phyloP scores from a whole-genome alignment of 2,113 vertebrate species.

The Enhydra lutris region DNA sequence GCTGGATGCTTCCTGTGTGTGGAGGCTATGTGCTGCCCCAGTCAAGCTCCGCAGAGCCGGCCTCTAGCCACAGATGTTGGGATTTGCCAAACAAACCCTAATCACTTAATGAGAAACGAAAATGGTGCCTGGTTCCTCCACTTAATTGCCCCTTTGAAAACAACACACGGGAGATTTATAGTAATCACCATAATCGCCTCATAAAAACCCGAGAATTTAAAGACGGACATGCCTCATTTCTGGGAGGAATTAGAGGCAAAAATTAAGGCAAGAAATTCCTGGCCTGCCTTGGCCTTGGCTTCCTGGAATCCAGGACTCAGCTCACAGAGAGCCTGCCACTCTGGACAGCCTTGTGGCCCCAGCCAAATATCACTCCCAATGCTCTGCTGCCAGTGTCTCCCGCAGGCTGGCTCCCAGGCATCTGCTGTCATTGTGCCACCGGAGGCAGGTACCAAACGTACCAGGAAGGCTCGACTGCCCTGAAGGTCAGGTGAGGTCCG shows the following conservation, averaged over 20 bases:
- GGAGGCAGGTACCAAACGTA: background rate
- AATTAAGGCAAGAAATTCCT: conserved; percentile 59
- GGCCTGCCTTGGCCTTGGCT: conserved; percentile 45
- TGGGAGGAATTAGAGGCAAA: conserved; percentile 71
- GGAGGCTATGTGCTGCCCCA: background rate
- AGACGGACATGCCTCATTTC: conserved; percentile 69
- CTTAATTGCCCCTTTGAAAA: conserved; percentile 74
- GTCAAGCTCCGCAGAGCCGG: conserved; percentile 19
- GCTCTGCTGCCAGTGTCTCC: background rate
- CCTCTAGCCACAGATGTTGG: conserved; percentile 49
- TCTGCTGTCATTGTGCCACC: background rate
- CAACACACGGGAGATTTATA: conserved; percentile 71
- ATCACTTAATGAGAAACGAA: conserved; percentile 77
- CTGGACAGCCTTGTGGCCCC: background rate
- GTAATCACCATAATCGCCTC: conserved; percentile 70
- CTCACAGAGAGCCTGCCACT: background rate
- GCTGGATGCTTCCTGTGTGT: background rate
- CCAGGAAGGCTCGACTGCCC: background rate
- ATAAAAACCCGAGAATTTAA: conserved; percentile 66
- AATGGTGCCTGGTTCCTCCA: conserved; percentile 68
- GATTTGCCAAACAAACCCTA: conserved; percentile 70
- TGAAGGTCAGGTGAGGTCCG: background rate
- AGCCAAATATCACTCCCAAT: background rate
- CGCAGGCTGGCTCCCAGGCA: background rate
- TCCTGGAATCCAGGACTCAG: conserved; percentile 35